These are phyloP conservation scores for Patiria miniata DNA, from an alignment of 35 echinoderm and acorn worm species.

Conservation along the genomic window DNA sequence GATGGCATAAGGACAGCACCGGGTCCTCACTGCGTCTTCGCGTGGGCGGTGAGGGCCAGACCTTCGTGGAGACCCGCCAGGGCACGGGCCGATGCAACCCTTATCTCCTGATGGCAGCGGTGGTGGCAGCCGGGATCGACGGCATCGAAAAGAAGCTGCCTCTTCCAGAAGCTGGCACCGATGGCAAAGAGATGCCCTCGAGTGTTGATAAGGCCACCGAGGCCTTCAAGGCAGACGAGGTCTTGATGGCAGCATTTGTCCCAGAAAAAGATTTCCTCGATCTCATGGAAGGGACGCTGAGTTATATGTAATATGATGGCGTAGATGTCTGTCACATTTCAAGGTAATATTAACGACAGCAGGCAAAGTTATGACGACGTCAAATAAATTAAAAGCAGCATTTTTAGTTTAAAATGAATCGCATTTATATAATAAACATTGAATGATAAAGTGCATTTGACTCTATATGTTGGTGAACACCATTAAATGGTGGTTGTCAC, in stretches of 20 bases:
- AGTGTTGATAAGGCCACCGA: conserved; percentile 73
- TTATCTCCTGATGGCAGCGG: conserved; percentile 74
- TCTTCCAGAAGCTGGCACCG: conserved; percentile 33
- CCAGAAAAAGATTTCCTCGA: no score
- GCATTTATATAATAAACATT: no score
- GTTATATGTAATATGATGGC: no score
- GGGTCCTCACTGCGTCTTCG: conserved; percentile 56
- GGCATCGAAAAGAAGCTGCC: conserved; percentile 56
- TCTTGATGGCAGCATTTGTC: conserved; percentile 61
- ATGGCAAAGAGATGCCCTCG: conserved; percentile 55
- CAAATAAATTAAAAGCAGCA: no score
- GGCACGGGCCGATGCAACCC: conserved; percentile 76
- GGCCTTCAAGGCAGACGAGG: conserved; percentile 62
- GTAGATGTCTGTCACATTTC: no score
- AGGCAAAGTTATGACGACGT: no score
- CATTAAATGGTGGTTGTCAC: no score
- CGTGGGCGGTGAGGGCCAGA: conserved; percentile 46
- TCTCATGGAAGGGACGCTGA: no score
- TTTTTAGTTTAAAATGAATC: no score
- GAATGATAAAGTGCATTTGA: no score
- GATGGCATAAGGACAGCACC: conserved; percentile 74
- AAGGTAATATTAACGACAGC: no score
- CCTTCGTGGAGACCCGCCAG: conserved; percentile 78
- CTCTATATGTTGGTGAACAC: no score
- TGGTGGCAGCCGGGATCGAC: conserved; percentile 83